Conservation (phyloP, 2,888 invertebrate species). For the Beris chalybata region DNA sequence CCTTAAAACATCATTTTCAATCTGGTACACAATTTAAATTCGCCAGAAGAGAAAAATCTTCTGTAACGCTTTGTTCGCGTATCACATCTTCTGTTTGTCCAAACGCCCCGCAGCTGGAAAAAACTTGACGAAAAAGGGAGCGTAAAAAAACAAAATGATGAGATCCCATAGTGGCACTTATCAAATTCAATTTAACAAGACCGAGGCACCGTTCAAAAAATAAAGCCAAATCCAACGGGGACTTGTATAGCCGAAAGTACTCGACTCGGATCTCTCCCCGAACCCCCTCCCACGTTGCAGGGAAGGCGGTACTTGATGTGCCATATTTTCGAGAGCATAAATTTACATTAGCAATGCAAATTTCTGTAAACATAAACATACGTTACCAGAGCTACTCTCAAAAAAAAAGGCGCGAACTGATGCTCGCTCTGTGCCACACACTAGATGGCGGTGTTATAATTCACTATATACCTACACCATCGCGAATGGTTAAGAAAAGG, state of each 20-base stretch:
- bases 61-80: no score
- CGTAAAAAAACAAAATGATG: constrained; percentile 24
- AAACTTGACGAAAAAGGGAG: background rate
- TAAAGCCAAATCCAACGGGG: no score
- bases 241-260: background rate
- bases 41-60: no score
- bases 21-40: no score
- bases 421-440: no score
- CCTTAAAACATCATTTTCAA: no score
- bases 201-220: background rate
- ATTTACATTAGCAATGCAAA: constrained; percentile 37
- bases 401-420: background rate
- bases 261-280: background rate
- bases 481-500: no score
- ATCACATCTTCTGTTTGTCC: no score
- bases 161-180: constrained; percentile 37
- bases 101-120: no score
- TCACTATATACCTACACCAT: no score
- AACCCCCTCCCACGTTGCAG: background rate
- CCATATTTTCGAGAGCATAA: constrained; percentile 36
- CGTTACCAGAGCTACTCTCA: background rate
- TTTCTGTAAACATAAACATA: constrained; percentile 36
- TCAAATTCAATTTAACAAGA: constrained; percentile 38
- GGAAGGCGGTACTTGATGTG: constrained; percentile 20
- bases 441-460: no score